A percentile compares a stretch with the other conserved stretches of the same genome.
Conservation (phyloP, 2,888 invertebrate species). For the Ferrisia virgata region DNA sequence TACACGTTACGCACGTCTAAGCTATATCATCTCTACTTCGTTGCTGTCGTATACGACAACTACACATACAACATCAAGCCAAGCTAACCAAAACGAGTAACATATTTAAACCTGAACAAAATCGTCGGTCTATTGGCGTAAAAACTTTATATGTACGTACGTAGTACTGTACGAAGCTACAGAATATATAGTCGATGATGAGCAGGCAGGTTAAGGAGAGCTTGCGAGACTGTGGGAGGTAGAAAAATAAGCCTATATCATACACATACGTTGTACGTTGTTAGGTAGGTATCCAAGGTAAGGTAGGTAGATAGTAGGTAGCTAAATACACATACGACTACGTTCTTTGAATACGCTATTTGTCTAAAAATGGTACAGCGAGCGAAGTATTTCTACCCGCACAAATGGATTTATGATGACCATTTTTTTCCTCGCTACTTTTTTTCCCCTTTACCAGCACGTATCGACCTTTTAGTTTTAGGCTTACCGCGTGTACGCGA, state of each 20-base stretch:
- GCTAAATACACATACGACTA: too few relatives aligned
- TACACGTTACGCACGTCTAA: too few relatives aligned
- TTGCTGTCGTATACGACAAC: not conserved
- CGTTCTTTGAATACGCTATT: conserved; percentile 25
- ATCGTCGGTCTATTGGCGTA: not conserved
- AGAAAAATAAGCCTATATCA: not conserved
- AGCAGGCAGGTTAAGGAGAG: not conserved
- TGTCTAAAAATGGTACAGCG: not conserved
- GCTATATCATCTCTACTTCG: too few relatives aligned
- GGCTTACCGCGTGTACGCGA: too few relatives aligned
- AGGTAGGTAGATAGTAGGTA: not conserved
- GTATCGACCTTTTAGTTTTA: conserved; percentile 20
- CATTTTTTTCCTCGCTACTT: not conserved
- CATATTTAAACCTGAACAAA: conserved; percentile 30
- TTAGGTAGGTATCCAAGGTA: not conserved
- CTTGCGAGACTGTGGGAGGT: too few relatives aligned
- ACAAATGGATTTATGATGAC: conserved; percentile 41
- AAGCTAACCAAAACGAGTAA: not conserved
- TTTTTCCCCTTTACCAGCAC: not conserved
- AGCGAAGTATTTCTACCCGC: not conserved
- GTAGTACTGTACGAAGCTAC: not conserved
- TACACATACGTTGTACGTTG: not conserved
- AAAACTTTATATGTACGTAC: not conserved
- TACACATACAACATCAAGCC: not conserved
- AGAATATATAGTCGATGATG: not conserved